Conservation (phyloP, 2,113 vertebrate genomes). For the Acanthochromis polyacanthus region DNA sequence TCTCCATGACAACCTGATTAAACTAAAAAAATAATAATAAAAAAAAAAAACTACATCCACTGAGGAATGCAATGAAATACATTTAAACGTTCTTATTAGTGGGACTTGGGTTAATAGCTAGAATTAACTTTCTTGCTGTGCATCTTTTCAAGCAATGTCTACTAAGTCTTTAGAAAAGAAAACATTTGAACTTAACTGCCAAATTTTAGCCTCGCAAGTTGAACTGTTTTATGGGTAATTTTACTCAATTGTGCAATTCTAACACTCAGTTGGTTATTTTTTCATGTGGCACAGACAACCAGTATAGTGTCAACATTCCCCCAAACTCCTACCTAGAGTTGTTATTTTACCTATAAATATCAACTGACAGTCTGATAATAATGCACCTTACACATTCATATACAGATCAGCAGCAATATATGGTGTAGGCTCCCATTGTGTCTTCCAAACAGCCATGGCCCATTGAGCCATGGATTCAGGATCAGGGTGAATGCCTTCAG, state of each 20-base stretch:
- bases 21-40: too few species aligned
- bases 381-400: background rate
- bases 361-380: background rate
- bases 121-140: too few species aligned
- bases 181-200: too few species aligned
- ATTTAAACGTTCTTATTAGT: background rate
- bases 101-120: too few species aligned
- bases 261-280: background rate
- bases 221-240: background rate
- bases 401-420: too few species aligned
- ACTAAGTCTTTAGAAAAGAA: too few species aligned
- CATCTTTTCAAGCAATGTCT: too few species aligned
- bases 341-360: constrained; percentile 5
- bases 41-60: too few species aligned
- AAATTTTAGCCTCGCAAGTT: background rate
- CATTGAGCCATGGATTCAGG: background rate
- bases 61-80: background rate
- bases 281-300: background rate
- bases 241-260: background rate
- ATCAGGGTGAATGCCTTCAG: too few species aligned
- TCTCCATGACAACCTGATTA: background rate
- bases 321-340: background rate
- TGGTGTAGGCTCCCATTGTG: too few species aligned
- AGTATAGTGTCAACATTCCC: background rate
- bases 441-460: background rate